phyloP scores from a whole-genome alignment of 2,797 vertebrate genomes.

The Pangasius mekongensis region DNA sequence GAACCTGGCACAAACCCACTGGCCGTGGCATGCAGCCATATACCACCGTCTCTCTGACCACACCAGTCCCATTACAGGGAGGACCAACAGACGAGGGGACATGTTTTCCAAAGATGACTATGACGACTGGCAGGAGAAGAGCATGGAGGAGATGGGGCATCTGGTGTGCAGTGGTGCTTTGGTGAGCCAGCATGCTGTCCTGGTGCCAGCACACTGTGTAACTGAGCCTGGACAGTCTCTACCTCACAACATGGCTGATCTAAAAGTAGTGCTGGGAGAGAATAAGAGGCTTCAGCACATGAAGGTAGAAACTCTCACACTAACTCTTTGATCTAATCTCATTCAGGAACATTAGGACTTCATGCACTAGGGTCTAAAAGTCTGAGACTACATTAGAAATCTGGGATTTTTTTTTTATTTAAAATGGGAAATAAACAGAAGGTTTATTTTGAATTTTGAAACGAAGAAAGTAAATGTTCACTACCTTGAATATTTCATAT shows the following conservation, averaged over 20 bases:
- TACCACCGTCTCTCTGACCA: slow-evolving; percentile 76
- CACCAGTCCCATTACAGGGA: slow-evolving; percentile 38
- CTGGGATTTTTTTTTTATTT: not conserved
- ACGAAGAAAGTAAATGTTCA: not conserved
- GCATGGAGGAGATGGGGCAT: slow-evolving; percentile 74
- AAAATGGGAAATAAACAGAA: not conserved
- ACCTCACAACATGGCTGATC: slow-evolving; percentile 75
- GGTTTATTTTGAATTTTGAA: not conserved
- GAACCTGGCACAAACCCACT: slow-evolving; percentile 74
- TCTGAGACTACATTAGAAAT: not conserved
- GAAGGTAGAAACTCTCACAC: slow-evolving; percentile 72
- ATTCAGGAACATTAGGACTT: not conserved
- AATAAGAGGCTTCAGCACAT: slow-evolving; percentile 82
- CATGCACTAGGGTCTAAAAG: not conserved
- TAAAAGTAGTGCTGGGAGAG: slow-evolving; percentile 84
- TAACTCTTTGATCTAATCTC: slow-evolving; percentile 24
- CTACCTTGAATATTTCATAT: not conserved
- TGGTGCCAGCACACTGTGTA: slow-evolving; percentile 89
- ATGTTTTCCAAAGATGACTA: slow-evolving; percentile 36
- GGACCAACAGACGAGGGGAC: slow-evolving; percentile 44
- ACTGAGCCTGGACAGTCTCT: slow-evolving; percentile 76
- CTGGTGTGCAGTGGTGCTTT: slow-evolving; percentile 89
- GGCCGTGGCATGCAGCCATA: slow-evolving; percentile 90
- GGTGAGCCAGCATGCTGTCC: slow-evolving; percentile 82
- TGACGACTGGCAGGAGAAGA: slow-evolving; percentile 63